phyloP scores from a whole-genome alignment of 2,888 invertebrate species.

The Drosophila ustulata region DNA sequence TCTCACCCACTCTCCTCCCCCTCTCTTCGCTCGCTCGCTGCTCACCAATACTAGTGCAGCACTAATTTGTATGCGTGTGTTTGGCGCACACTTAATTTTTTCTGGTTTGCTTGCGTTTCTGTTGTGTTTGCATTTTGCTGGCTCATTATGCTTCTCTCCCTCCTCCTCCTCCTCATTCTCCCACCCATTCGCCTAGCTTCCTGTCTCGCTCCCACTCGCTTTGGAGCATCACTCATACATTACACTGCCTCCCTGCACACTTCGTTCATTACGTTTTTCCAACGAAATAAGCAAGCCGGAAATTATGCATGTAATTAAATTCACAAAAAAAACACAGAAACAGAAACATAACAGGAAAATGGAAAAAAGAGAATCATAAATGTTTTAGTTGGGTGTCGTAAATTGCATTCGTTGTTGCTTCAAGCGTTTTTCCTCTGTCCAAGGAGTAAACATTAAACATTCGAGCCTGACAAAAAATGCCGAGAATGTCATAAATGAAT shows the following conservation, averaged over 20 bases:
- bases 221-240: constrained; percentile 22
- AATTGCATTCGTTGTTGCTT: constrained; percentile 30
- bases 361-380: constrained; percentile 16
- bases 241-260: constrained; percentile 3
- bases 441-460: constrained; percentile 11
- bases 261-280: constrained; percentile 27
- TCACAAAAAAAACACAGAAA: constrained; percentile 31
- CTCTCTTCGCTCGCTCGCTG: not conserved
- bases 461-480: not conserved
- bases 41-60: constrained; percentile 34
- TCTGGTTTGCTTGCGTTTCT: constrained; percentile 61
- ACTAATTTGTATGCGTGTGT: constrained; percentile 41
- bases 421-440: constrained; percentile 2
- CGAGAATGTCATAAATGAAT: constrained; percentile 12
- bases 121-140: constrained; percentile 74
- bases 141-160: constrained; percentile 64
- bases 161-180: not conserved
- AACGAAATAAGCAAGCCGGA: constrained; percentile 47
- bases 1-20: not conserved
- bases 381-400: constrained; percentile 28
- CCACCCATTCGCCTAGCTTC: not conserved
- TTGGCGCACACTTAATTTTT: constrained; percentile 66
- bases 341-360: not conserved
- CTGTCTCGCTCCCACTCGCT: not conserved
- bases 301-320: constrained; percentile 62